Base-by-base conservation (phyloP, 2,888 invertebrate species). In the Ophion obscuratus region DNA sequence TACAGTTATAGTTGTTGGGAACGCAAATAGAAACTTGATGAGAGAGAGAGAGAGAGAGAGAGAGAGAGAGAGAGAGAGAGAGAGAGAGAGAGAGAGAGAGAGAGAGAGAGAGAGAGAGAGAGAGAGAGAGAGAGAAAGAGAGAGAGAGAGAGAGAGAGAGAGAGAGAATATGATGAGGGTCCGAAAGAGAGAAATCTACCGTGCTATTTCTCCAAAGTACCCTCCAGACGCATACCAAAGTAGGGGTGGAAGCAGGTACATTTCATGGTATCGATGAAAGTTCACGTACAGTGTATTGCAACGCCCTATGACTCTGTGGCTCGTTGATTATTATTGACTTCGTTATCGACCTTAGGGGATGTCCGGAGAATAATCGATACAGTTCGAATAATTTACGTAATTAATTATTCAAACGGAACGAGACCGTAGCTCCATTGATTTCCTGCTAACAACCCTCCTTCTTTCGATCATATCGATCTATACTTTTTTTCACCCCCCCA, bases 171-270 rank as follows among this genome's bases (percentile, higher is more conserved):
- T 5, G 24, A 47, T 24, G 47, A 68, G 44, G 66, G 47, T 62
- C 31, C 57, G 47, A 70, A n/a, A 59, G 62, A 14, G 59, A 81
- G 59, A 44, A 70, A 83, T 83, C 74, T 74, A 67, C 68, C 67
- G 10, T 14, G 62, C n/a, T 61, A 71, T 68, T 68, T 31, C 24
- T 53, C 53, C 62, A 62, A 79, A 53, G 14, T 36, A n/a, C 62
- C 67, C 62, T 74, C 79, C 36, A 40, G 67, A n/a, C 53, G 11
- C 47, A 40, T 62, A 20, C 10, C 27, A n/a, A 40, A 74, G 40
- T 11, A 59, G 47, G 40, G 7, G 7, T 40, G 10, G 59, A 9
- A 62, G n/a, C n/a, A 76, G 64, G 59, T 70, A 64, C 1, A 9
- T 40, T 59, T 77, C 64, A 66, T 78, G 24, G 66, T 61, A 61